Evolutionary conservation across 2,113 vertebrate genomes (phyloP), one percentile per base, ranked within the genome.

Genomic region (Sminthopsis crassicaudata): DNA sequence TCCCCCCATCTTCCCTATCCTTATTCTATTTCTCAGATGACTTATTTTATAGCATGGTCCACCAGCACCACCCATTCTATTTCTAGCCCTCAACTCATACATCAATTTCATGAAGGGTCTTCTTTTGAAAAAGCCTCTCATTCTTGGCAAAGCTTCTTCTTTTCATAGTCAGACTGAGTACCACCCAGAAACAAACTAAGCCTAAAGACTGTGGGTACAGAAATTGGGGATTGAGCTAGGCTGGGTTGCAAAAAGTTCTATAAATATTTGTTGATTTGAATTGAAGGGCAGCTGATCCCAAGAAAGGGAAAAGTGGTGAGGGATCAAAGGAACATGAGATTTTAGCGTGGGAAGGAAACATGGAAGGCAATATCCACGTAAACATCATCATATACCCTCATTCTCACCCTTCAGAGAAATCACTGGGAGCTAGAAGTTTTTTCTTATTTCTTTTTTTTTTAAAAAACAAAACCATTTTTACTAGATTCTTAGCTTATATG

Each of bases 211-310:
- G 67, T 84, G 67, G 67, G 67, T 84, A 84, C 67, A 84, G 67
- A n/a, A 84, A 84, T 84, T 84, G 67, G 67, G 67, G 36, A 84
- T 42, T 84, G 67, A 42, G n/a, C 16, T 42, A 84, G 67, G n/a
- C 67, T 84, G n/a, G 67, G n/a, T 84, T 84, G 67, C 19, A 7
- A 84, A 84, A 42, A 84, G n/a, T 84, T 84, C 67, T 42, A 84
- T 84, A 84, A 84, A 84, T 84, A 36, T 42, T 84, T 84, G 67
- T 84, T 84, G 67, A 84, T 84, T 84, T 84, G 67, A 84, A 84
- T 84, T 84, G 67, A 84, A 84, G 67, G 67, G 67, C 67, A 84
- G 67, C 36, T 84, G 67, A 42, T 84, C 67, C 16, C n/a, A 42
- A 84, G 67, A 84, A 84, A 84, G 67, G 67, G 67, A 42, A 84